Evolutionary conservation across 1,140 invertebrate genomes (phyloP).

Genomic region (Camponotus pennsylvanicus): DNA sequence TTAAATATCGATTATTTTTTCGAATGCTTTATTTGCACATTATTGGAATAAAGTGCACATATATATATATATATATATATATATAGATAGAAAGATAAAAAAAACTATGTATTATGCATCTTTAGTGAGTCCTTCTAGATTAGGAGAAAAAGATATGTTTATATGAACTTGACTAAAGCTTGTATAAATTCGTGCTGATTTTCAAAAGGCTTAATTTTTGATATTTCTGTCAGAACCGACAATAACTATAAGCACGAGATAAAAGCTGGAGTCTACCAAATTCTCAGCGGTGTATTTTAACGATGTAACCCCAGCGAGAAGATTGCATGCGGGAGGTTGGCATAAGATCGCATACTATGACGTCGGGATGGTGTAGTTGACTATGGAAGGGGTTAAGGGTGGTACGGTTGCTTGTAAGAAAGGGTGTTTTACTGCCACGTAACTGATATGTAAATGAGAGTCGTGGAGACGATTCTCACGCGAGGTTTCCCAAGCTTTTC

Average conservation of each 20-base stretch:
- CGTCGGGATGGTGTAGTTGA: constrained; percentile 2
- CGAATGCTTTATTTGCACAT: too few relatives aligned
- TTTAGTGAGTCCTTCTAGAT: not conserved
- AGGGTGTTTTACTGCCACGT: constrained; percentile 61
- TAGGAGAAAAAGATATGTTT: not conserved
- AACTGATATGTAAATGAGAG: constrained; percentile 72
- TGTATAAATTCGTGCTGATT: not conserved
- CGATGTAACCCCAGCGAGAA: constrained; percentile 40
- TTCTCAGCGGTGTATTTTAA: constrained; percentile 47
- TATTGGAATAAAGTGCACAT: too few relatives aligned
- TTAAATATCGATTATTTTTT: too few relatives aligned
- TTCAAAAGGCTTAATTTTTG: not conserved
- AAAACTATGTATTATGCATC: too few relatives aligned
- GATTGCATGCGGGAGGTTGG: constrained; percentile 46
- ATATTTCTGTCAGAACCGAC: not conserved
- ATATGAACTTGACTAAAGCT: not conserved
- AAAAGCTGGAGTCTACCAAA: not conserved
- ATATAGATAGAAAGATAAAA: too few relatives aligned
- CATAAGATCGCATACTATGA: constrained; percentile 12
- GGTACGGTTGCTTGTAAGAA: constrained; percentile 39
- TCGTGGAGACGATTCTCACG: constrained; percentile 31
- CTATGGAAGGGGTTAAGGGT: not conserved
- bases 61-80: too few relatives aligned
- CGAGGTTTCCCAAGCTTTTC: constrained; percentile 19
- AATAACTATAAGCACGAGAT: not conserved